Evolutionary conservation across 2,797 vertebrate species (phyloP), one percentile per base, ranked within the genome.

Genomic region (Ficedula albicollis): DNA sequence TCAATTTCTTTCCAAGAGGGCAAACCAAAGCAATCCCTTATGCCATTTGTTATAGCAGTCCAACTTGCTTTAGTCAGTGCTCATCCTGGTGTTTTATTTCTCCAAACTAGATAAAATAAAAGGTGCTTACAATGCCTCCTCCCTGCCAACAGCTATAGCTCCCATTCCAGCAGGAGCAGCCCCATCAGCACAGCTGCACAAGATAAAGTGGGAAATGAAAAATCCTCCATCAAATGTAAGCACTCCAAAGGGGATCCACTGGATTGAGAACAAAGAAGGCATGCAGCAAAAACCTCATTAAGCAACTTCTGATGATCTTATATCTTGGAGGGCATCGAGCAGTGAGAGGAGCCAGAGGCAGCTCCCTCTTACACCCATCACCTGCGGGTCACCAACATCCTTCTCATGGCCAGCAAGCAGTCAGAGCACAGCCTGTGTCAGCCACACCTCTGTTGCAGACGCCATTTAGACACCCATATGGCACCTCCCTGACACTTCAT

Each of bases 361-460:
- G 18, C 7, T 78, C 5, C 16, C 26, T n/a, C 34, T 70, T 26
- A 49, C 0, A 74, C 3, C 15, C 63, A 8, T 34, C n/a, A 66
- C 21, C 44, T 20, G 5, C 4, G 3, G 44, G 39, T 54, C n/a
- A 63, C 59, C 19, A 21, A 32, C 21, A 15, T n/a, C 4, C 3
- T 43, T 52, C 48, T 38, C 62, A 19, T 8, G 48, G 59, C 54
- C 22, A 68, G 34, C 0, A 1, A 69, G 38, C 62, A 62, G 56
- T 58, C 0, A 0, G 30, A 87, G 62, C 4, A 3, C 0, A 2
- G 32, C 41, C 43, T n/a, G 15, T 21, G 13, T 36, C 34, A 78
- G 55, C 41, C 19, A 22, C 30, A 41, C 25, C 32, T 63, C 19
- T 3, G 2, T 6, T n/a, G 39, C 14, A 19, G 49, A 76, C 39